Percentiles rank a stretch among this genome's conserved stretches.
Conservation (phyloP, 2,797 vertebrate species). For the Myotis pilosus region DNA sequence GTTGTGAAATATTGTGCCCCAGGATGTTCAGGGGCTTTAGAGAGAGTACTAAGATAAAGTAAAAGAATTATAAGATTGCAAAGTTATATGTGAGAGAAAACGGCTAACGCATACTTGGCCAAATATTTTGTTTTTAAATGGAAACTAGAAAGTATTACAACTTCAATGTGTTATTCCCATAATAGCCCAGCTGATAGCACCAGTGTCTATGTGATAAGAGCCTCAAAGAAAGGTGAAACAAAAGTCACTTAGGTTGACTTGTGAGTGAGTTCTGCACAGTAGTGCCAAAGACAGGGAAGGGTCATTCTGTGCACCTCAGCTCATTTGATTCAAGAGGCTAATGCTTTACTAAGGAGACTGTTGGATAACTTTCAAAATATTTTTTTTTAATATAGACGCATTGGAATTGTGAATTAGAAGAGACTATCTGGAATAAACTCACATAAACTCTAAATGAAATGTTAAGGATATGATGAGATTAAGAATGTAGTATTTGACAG, state of each 20-base stretch:
- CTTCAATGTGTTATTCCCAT: constrained; percentile 47
- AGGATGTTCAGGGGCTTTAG: neutral
- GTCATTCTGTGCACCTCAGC: neutral
- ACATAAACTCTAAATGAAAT: neutral
- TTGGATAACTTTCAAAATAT: constrained; percentile 44
- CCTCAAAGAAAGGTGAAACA: constrained; percentile 33
- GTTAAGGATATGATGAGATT: neutral
- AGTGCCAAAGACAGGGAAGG: constrained; percentile 40
- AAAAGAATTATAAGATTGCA: constrained; percentile 26
- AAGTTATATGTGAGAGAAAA: constrained; percentile 32
- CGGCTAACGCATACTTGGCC: constrained; percentile 5
- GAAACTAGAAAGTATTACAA: constrained; percentile 57
- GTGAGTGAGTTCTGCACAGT: neutral
- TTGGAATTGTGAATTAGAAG: constrained; percentile 20
- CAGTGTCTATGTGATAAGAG: constrained; percentile 49
- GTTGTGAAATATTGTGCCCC: neutral
- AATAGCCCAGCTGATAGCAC: constrained; percentile 35
- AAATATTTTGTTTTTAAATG: constrained; percentile 42
- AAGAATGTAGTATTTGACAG: neutral
- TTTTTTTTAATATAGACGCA: neutral
- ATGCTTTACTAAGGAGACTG: neutral
- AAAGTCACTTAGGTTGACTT: constrained; percentile 47
- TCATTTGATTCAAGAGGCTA: constrained; percentile 27
- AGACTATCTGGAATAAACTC: neutral
- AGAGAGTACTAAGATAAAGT: neutral